Conservation (phyloP, 2,888 invertebrate genomes). For the Busseola fusca region DNA sequence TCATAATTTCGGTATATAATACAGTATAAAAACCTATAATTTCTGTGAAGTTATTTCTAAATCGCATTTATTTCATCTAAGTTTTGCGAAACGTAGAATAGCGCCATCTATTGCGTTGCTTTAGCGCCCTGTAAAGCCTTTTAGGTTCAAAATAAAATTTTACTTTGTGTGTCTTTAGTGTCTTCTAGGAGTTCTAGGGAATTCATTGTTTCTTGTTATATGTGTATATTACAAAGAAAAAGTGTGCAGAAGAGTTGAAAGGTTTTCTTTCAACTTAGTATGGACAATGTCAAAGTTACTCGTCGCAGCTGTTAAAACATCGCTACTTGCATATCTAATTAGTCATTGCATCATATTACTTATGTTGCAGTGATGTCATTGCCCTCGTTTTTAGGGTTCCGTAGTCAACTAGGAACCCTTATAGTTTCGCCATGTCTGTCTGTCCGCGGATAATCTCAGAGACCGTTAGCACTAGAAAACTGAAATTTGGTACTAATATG, state of each 20-base stretch:
- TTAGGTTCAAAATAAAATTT: constrained; percentile 3
- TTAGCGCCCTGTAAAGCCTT: constrained; percentile 14
- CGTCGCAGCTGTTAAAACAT: neutral
- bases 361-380: constrained; percentile 14
- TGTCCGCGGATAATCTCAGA: no score
- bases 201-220: neutral
- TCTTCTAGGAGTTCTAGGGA: neutral
- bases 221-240: neutral
- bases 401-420: no score
- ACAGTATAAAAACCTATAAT: neutral
- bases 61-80: constrained; percentile 4
- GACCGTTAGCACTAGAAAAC: no score
- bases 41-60: neutral
- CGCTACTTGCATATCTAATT: constrained; percentile 3
- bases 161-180: constrained; percentile 2
- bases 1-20: neutral
- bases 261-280: neutral
- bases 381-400: constrained; percentile 16
- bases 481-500: no score
- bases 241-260: neutral
- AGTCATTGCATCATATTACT: constrained; percentile 1
- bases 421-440: no score
- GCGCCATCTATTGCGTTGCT: constrained; percentile 54
- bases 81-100: constrained; percentile 38
- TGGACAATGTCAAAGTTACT: neutral